Percentiles rank a stretch among this genome's conserved stretches.
Evolutionary conservation across 2,888 invertebrate genomes (phyloP).

Genomic region (Nemotelus nigrinus): DNA sequence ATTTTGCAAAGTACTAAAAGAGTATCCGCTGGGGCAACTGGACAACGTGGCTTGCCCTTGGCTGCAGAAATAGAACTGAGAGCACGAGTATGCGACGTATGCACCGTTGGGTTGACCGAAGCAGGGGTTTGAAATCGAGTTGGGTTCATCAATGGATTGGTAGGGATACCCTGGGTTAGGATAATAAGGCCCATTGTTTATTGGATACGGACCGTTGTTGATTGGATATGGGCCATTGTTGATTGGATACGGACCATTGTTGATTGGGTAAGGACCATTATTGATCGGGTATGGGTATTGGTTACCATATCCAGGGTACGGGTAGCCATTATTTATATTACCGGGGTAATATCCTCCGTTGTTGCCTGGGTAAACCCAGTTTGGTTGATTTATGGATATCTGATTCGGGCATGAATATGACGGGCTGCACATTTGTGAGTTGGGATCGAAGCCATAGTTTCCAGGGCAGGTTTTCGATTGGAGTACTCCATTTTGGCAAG

Average conservation of each 20-base stretch:
- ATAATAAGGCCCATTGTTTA: neutral
- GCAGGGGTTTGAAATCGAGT: constrained; percentile 5
- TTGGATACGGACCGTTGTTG: neutral
- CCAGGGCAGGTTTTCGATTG: neutral
- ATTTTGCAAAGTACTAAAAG: neutral
- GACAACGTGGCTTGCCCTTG: neutral
- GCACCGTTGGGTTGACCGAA: constrained; percentile 3
- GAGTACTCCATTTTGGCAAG: constrained; percentile 3
- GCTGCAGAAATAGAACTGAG: constrained; percentile 23
- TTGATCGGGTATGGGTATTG: too few relatives aligned
- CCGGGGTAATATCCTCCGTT: neutral
- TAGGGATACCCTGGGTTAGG: neutral
- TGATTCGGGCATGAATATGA: too few relatives aligned
- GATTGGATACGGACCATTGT: neutral
- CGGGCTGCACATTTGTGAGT: neutral
- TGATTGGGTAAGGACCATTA: neutral
- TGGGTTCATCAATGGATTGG: neutral
- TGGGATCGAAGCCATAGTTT: neutral
- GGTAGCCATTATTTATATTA: neutral
- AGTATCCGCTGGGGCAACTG: constrained; percentile 29
- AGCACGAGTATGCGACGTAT: constrained; percentile 23
- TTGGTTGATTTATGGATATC: too few relatives aligned
- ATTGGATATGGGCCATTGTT: neutral
- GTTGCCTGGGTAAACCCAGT: neutral
- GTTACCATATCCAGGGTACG: neutral